phyloP scores from a whole-genome alignment of 2,113 vertebrate genomes.

The Nannospalax galili region DNA sequence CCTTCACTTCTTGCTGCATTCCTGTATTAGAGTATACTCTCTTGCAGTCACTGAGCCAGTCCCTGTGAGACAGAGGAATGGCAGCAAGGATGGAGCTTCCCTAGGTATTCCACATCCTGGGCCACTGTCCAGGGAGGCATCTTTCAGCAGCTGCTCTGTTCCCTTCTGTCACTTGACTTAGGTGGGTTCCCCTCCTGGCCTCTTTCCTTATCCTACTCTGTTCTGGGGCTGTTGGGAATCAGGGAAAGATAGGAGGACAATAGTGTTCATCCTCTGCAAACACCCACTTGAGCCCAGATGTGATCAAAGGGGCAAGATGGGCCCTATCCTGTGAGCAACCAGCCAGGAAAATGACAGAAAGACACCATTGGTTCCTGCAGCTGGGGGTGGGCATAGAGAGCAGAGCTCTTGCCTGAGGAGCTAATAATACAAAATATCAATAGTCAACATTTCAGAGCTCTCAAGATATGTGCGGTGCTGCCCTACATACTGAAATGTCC shows the following conservation, averaged over 20 bases:
- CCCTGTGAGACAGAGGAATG: fast-evolving
- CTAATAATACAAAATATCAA: not conserved
- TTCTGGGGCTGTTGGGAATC: not conserved
- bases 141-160: not conserved
- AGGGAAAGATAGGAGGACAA: not conserved
- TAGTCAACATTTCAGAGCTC: not conserved
- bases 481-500: not conserved
- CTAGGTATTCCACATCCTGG: fast-evolving
- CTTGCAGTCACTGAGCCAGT: fast-evolving
- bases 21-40: not conserved
- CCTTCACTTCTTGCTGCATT: not conserved
- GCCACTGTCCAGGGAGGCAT: not conserved
- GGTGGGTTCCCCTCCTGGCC: not conserved
- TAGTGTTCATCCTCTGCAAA: not conserved
- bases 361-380: not conserved
- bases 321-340: not conserved
- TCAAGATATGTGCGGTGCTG: not conserved
- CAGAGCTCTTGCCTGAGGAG: not conserved
- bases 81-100: not conserved
- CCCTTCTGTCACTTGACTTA: not conserved
- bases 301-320: not conserved
- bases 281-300: not conserved
- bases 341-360: not conserved
- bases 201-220: not conserved
- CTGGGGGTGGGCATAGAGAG: not conserved